Percentiles rank a stretch among this genome's conserved stretches.
These are phyloP conservation scores for Saccostrea echinata DNA, from an alignment of 1,140 invertebrate species.

Conservation along the genomic window DNA sequence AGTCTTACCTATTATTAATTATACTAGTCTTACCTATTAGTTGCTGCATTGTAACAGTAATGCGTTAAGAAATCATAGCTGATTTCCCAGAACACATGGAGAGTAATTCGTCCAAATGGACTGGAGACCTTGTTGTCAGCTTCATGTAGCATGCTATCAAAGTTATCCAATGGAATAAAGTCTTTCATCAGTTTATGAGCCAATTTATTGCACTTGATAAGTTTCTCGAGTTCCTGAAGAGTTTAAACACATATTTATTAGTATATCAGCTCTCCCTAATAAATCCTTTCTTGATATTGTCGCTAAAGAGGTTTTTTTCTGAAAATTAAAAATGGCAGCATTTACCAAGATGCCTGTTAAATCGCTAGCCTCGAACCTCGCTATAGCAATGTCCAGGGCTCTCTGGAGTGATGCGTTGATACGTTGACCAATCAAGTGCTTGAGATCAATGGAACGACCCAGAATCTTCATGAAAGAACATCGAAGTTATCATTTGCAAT, in stretches of 20 bases:
- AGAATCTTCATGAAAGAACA: slow-evolving; percentile 85
- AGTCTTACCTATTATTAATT: too few relatives aligned
- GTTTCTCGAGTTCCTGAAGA: slow-evolving; percentile 92
- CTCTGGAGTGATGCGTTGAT: slow-evolving; percentile 98
- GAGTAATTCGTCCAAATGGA: slow-evolving; percentile 96
- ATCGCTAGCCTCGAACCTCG: slow-evolving; percentile 97
- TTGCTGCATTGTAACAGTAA: slow-evolving; percentile 99
- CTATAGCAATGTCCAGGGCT: slow-evolving; percentile 94
- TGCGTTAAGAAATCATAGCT: slow-evolving; percentile 99
- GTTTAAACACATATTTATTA: background rate
- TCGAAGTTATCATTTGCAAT: background rate
- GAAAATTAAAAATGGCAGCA: background rate
- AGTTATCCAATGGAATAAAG: slow-evolving; percentile 95
- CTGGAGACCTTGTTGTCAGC: slow-evolving; percentile 98
- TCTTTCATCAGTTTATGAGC: slow-evolving; percentile 96
- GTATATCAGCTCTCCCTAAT: background rate
- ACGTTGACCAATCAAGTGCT: slow-evolving; percentile 96
- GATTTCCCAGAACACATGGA: slow-evolving; percentile 99
- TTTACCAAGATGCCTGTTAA: slow-evolving; percentile 96
- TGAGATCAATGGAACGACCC: slow-evolving; percentile 97
- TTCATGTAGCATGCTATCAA: slow-evolving; percentile 96
- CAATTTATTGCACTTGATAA: slow-evolving; percentile 94
- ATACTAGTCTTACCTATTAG: too few relatives aligned
- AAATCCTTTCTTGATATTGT: background rate
- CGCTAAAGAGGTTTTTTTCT: background rate